Conservation (phyloP, 2,113 vertebrate genomes). For the Lepisosteus osseus region DNA sequence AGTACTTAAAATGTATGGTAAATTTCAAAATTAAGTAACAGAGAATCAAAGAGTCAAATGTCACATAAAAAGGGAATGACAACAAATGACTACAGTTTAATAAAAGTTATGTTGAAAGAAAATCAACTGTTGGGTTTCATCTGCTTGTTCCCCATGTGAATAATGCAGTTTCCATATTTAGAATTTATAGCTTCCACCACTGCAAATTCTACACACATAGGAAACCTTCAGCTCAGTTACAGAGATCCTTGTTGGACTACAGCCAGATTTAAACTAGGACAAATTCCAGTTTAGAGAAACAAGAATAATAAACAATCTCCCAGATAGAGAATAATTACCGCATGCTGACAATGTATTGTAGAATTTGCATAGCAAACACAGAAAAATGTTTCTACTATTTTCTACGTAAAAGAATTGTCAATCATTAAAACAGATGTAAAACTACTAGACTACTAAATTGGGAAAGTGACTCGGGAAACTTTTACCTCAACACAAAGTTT, state of each 20-base stretch:
- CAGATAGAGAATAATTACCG: constrained; percentile 49
- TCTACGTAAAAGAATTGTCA: too few relatives aligned
- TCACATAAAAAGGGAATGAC: too few relatives aligned
- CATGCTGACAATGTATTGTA: constrained; percentile 20
- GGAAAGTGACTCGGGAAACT: too few relatives aligned
- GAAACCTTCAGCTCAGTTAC: constrained; percentile 11
- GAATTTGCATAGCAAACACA: constrained; percentile 10
- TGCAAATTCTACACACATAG: constrained; percentile 3
- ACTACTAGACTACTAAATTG: too few relatives aligned
- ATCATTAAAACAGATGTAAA: too few relatives aligned
- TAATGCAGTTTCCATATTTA: constrained; percentile 56
- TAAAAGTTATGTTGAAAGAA: constrained; percentile 33
- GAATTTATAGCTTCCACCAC: constrained; percentile 13
- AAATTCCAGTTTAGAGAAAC: constrained; percentile 53
- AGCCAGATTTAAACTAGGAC: constrained; percentile 45
- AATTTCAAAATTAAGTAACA: too few relatives aligned
- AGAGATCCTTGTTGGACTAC: constrained; percentile 41
- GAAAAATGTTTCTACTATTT: background rate
- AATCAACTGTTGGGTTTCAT: constrained; percentile 48
- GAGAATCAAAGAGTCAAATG: too few relatives aligned
- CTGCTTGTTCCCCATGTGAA: constrained; percentile 53
- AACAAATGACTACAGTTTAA: constrained; percentile 27
- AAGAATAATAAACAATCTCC: constrained; percentile 52
- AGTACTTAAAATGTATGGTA: too few relatives aligned
- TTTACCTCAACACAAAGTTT: too few relatives aligned